A percentile compares a stretch with the other conserved stretches of the same genome.
Evolutionary conservation across 2,888 invertebrate genomes (phyloP).

Genomic region (Chloromyia formosa): DNA sequence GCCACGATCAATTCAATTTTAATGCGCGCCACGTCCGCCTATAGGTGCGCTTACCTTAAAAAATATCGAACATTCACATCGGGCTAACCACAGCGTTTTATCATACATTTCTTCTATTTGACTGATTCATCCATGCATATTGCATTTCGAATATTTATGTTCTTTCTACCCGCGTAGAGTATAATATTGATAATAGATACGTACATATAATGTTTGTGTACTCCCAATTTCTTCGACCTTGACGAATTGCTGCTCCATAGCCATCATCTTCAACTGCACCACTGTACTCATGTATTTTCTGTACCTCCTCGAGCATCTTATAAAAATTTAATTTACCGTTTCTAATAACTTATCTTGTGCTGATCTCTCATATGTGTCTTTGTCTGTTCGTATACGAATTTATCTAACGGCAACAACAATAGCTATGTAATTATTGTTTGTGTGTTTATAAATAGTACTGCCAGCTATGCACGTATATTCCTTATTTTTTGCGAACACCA

Average conservation of each 20-base stretch:
- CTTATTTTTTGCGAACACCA: background rate
- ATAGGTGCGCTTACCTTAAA: too few species aligned
- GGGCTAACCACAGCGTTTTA: too few species aligned
- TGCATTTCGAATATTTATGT: too few species aligned
- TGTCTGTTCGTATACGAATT: conserved; percentile 10
- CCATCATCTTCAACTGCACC: background rate
- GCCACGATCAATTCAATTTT: too few species aligned
- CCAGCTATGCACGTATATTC: background rate
- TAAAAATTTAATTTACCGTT: conserved; percentile 29
- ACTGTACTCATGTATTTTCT: background rate
- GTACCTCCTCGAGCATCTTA: background rate
- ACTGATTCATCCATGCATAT: too few species aligned
- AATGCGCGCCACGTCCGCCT: too few species aligned
- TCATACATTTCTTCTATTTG: too few species aligned
- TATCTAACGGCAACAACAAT: conserved; percentile 16
- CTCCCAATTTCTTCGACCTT: background rate
- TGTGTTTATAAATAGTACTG: background rate
- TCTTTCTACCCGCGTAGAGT: too few species aligned
- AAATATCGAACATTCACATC: too few species aligned
- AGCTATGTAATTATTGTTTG: conserved; percentile 24
- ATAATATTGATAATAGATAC: too few species aligned
- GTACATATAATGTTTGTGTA: too few species aligned
- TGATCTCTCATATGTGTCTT: background rate
- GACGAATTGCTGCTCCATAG: background rate
- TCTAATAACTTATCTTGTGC: background rate